Conservation (phyloP, 2,113 vertebrate genomes). For the Hippocampus barbouri region DNA sequence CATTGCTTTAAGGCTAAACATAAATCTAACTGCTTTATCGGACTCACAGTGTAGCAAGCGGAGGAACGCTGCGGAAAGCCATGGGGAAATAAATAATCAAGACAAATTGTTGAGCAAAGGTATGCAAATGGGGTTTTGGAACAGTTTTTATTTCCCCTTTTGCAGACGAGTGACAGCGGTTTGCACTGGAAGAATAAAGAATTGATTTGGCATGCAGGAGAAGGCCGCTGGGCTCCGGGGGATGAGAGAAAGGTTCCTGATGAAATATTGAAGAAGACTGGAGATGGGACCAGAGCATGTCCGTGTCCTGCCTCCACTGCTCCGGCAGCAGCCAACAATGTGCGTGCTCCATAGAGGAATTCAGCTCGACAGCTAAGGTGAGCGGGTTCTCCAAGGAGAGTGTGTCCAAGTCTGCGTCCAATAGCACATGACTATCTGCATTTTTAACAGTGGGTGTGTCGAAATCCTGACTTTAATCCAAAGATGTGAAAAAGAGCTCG, state of each 20-base stretch:
- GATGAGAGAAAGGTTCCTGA: constrained; percentile 61
- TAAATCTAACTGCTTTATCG: constrained; percentile 19
- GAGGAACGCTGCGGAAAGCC: constrained; percentile 11
- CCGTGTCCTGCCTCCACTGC: constrained; percentile 39
- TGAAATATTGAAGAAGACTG: constrained; percentile 67
- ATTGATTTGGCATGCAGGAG: constrained; percentile 57
- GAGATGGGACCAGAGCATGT: constrained; percentile 53
- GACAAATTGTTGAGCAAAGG: constrained; percentile 41
- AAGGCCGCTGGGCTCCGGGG: constrained; percentile 44
- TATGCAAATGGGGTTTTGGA: constrained; percentile 45
- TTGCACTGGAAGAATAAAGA: constrained; percentile 63
- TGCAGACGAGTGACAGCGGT: constrained; percentile 52
- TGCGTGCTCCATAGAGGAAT: constrained; percentile 39
- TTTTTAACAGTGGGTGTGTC: constrained; percentile 13
- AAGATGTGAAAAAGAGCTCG: constrained; percentile 1
- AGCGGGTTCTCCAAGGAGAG: constrained; percentile 34
- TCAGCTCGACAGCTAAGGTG: constrained; percentile 41
- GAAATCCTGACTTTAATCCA: constrained; percentile 23
- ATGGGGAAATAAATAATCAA: constrained; percentile 43
- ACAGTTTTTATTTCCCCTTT: constrained; percentile 42
- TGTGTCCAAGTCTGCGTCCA: constrained; percentile 9
- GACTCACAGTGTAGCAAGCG: constrained; percentile 20
- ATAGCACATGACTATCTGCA: constrained; percentile 14
- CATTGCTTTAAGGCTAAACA: constrained; percentile 21
- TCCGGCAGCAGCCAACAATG: constrained; percentile 43